Conservation (phyloP, 2,888 invertebrate genomes). For the Campoplex capitator region DNA sequence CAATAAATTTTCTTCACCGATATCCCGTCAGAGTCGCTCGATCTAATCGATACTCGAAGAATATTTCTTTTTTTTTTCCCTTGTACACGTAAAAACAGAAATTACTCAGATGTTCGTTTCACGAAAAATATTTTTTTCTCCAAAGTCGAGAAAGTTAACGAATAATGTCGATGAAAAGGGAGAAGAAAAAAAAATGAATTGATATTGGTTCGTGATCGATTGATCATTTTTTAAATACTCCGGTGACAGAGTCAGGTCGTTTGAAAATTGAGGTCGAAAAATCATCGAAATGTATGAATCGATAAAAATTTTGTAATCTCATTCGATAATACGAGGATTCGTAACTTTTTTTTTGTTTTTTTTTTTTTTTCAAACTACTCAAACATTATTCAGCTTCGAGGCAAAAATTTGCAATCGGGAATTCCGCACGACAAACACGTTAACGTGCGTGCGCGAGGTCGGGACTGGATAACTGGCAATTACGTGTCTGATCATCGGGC, state of each 20-base stretch:
- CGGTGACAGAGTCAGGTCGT: too few relatives aligned
- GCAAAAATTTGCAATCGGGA: conserved; percentile 2
- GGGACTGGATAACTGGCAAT: conserved; percentile 41
- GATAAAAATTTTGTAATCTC: neutral
- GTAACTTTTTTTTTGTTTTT: neutral
- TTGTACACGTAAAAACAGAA: neutral
- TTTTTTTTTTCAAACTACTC: neutral
- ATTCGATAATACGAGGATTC: neutral
- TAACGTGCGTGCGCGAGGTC: conserved; percentile 50
- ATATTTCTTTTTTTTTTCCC: neutral
- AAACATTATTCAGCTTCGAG: neutral
- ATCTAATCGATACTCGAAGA: neutral
- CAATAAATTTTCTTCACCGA: neutral
- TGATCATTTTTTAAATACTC: neutral
- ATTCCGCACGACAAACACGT: conserved; percentile 21
- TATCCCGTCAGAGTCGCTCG: neutral
- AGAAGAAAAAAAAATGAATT: neutral
- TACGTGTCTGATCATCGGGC: conserved; percentile 39
- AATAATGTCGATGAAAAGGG: neutral
- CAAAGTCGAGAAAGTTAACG: neutral
- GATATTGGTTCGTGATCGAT: neutral
- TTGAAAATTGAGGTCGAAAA: neutral
- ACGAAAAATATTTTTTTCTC: neutral
- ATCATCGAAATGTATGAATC: neutral
- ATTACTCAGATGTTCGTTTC: neutral